Base-by-base conservation (phyloP, 2,888 invertebrate species). In the Lordiphosa fenestrarum region DNA sequence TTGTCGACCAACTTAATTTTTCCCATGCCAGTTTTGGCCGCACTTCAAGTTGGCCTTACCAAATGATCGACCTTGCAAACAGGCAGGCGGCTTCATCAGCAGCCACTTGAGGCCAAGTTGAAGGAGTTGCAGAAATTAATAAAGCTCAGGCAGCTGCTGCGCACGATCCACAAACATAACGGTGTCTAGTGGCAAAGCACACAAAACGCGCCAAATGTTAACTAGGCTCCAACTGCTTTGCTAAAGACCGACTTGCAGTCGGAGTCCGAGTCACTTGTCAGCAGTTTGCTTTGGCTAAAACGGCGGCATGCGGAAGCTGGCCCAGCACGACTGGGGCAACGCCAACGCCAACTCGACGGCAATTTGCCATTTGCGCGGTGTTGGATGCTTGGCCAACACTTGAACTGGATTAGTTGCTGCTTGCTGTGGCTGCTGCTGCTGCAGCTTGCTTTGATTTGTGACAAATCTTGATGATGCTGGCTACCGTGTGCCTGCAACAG, bases 91-190 rank as follows among this genome's bases (percentile, higher is more conserved):
- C 66, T 44, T 35, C 44, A 54, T 41, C 38, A 48, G 38, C 54
- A 46, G 56, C 53, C 63, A 74, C 71, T 73, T 74, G 60, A 57
- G 51, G 42, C 66, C 40, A 59, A 69, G 48, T 62, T 62, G 48
- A 40, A 47, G 53, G 39, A 35, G 53, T 49, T 60, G 39, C 35
- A 38, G 64, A 75, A 75, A 80, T 83, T 77, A 77, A 77, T 77
- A 83, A 77, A 70, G 67, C 66, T 63, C 51, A 50, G 54, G 52
- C 44, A 56, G 49, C 64, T 58, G 66, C 64, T 66, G 67, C 49
- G 67, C 77, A 80, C 80, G 82, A 84, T 80, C 66, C 64, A 71
- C 82, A 73, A 81, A 77, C 72, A 81, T 84, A 84, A 84, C 80
- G 80, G 80, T 81, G 50, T 52, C 57, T 63, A 53, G 75, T 70